Evolutionary conservation across 1,140 invertebrate species (phyloP), one percentile per base, ranked within the genome.

Genomic region (Danaus plexippus): DNA sequence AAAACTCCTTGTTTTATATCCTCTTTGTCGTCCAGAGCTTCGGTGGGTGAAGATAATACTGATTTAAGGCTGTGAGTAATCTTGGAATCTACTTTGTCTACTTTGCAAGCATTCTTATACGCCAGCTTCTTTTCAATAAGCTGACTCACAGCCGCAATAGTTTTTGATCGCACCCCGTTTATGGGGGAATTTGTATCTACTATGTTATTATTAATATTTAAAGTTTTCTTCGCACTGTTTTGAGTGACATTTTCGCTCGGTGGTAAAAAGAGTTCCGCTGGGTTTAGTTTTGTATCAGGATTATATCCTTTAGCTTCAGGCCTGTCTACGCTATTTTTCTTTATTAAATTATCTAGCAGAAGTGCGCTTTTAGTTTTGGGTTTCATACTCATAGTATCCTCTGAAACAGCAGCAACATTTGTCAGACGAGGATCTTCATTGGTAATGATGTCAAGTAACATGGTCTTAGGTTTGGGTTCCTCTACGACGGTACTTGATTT

Each of bases 291-390:
- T 50, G 66, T 72, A 46, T 86, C 77, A 41, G 73, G 73, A 32
- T 69, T 70, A 67, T 75, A 84, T 41, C 72, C 74, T 53, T 83
- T 82, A 9, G 73, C 59, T 45, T 80, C 82, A 3, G 81, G 77
- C 57, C 86, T 74, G 53, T 90, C 89, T 15, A 90, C 83, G 67
- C 86, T 89, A 63, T 89, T 90, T 74, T 89, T 89, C 50, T 84
- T 80, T 47, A 89, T 78, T 43, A 89, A 71, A 69, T 88, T 88
- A 57, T 90, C 89, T 11, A 89, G 73, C 32, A 90, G 62, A 12
- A 83, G 70, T 22, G 85, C 87, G 63, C 85, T 85, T 71, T 88
- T 89, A 47, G 77, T 87, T 72, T 82, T 86, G 44, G 77, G 73
- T 68, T 85, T 83, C 13, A 76, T 63, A 54, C 76, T 62, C 50